These are phyloP conservation scores for Malurus cyaneus DNA, from an alignment of 2,113 vertebrate genomes.

Conservation along the genomic window DNA sequence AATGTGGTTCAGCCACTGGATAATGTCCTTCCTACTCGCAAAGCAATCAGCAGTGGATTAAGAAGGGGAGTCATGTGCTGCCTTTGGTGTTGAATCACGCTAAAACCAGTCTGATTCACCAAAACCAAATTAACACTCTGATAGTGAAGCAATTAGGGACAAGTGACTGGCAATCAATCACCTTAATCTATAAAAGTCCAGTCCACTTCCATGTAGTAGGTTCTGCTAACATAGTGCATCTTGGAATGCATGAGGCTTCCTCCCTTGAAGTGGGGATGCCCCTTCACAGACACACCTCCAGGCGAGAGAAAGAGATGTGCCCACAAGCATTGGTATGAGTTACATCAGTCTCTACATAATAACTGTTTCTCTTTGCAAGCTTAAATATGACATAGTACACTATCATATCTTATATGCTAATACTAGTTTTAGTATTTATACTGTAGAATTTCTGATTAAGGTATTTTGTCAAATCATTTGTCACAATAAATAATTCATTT, in stretches of 20 bases:
- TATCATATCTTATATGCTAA: not conserved
- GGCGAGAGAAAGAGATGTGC: not conserved
- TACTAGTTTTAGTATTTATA: not conserved
- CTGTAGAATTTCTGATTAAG: not conserved
- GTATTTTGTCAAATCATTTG: not conserved
- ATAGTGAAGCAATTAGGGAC: not conserved
- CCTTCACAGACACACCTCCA: rapidly evolving
- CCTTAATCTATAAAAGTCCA: not conserved
- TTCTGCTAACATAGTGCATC: not conserved
- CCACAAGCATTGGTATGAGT: not conserved
- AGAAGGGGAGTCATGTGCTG: not conserved
- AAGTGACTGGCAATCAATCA: not conserved
- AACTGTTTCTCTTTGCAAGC: not conserved
- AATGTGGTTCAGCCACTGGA: not conserved
- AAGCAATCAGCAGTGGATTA: not conserved
- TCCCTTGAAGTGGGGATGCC: not conserved
- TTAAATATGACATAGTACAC: not conserved
- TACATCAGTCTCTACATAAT: not conserved
- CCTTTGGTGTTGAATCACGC: not conserved
- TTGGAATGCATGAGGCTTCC: not conserved
- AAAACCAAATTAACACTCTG: not conserved
- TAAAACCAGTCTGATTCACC: not conserved
- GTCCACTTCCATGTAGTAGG: not conserved
- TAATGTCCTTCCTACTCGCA: not conserved
- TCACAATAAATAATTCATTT: not conserved